Percentiles rank a stretch among this genome's conserved stretches.
These are phyloP conservation scores for Metopia argyrocephala DNA, from an alignment of 2,888 invertebrate genomes.

Conservation along the genomic window DNA sequence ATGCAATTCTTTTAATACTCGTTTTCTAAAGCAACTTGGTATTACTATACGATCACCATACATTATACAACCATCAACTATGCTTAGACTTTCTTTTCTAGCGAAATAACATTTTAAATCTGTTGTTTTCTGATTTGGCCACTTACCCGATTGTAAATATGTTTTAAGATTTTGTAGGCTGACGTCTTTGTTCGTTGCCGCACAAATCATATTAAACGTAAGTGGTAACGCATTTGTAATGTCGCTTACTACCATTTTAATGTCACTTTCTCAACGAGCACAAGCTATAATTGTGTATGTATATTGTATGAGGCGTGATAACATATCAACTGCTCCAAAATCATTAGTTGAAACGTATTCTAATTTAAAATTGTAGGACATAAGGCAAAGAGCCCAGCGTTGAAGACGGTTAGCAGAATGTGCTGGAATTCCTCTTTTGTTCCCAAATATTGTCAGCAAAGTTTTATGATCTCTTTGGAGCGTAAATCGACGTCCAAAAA, in stretches of 20 bases:
- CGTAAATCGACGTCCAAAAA: constrained; percentile 21
- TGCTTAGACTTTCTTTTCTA: neutral
- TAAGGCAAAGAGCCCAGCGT: constrained; percentile 6
- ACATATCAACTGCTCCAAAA: constrained; percentile 32
- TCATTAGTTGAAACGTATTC: constrained; percentile 25
- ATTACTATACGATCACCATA: neutral
- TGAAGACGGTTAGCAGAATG: constrained; percentile 30
- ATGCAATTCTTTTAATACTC: neutral
- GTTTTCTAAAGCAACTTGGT: constrained; percentile 2
- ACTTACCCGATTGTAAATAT: constrained; percentile 5
- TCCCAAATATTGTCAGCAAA: constrained; percentile 21
- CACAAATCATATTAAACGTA: neutral
- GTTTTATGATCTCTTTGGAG: constrained; percentile 35
- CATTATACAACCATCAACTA: constrained; percentile 2
- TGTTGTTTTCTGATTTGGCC: neutral
- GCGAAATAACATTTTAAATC: neutral
- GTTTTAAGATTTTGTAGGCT: neutral
- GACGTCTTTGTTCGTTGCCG: constrained; percentile 2
- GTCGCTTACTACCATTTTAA: constrained; percentile 1
- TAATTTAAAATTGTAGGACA: constrained; percentile 26
- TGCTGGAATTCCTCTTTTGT: constrained; percentile 67
- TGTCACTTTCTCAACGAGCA: constrained; percentile 4
- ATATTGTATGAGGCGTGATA: constrained; percentile 29
- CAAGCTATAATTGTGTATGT: constrained; percentile 21
- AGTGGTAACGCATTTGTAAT: neutral